Evolutionary conservation across 2,888 invertebrate genomes (phyloP), one percentile per base, ranked within the genome.

Genomic region (Lasius fuliginosus): DNA sequence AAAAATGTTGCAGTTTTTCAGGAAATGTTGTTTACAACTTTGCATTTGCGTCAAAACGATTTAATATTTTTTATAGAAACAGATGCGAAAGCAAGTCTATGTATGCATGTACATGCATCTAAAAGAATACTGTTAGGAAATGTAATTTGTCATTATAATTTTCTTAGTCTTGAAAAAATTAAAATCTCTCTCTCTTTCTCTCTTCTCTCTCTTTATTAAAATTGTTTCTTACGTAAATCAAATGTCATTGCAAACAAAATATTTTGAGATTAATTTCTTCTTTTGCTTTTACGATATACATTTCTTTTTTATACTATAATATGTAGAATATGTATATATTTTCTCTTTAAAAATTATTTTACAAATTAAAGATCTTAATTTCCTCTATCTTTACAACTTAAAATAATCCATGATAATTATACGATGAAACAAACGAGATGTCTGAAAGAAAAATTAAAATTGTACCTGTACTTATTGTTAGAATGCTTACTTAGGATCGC

Each of bases 1-100:
- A 65, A 65, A 42, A 62, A 46, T 75, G 33, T 75, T 11, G 27
- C 33, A 64, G 23, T n/a, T 46, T 49, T n/a, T 64, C 62, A 23
- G 15, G 12, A 60, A 65, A 75, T 49, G 15, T 42, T 1, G 3
- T 30, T 40, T n/a, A 64, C n/a, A 53, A n/a, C 5, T 36, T 64
- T 64, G 64, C 15, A 65, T 49, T 36, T 36, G 15, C n/a, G 33
- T 64, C 30, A n/a, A n/a, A 33, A 65, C 3, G 12, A 30, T 30
- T 1, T 36, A 27, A 40, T 11, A 23, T 64, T 75, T 60, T 27
- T 75, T 49, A 6, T 36, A 74, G 15, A 56, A 36, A 36, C 30
- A 1, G 18, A 49, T 11, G 15, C 18, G 1, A 3, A 71, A 23
- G 3, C 56, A 56, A 36, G 23, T 1, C 30, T 15, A 53, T 15